Evolutionary conservation across 1,140 invertebrate genomes (phyloP).

Genomic region (Prorops nasuta): DNA sequence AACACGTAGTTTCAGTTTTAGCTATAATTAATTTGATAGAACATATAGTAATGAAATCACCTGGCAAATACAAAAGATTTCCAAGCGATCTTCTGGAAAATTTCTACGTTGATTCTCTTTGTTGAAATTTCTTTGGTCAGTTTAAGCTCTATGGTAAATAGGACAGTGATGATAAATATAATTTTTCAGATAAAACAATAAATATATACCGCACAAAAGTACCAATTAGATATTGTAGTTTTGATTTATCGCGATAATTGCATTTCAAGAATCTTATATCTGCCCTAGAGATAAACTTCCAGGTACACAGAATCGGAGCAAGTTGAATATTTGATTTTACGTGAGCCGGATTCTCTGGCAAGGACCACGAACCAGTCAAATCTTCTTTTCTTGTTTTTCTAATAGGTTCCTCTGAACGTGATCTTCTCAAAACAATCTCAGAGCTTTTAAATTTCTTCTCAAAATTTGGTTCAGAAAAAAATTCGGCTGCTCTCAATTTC

Average conservation of each 20-base stretch:
- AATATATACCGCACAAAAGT: no score
- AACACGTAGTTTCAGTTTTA: not conserved
- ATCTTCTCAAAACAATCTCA: no score
- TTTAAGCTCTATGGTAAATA: conserved; percentile 30
- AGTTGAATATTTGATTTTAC: conserved; percentile 10
- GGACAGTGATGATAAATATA: not conserved
- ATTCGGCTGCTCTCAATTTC: no score
- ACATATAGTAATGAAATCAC: conserved; percentile 22
- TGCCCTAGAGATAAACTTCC: conserved; percentile 30
- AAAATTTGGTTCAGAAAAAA: no score
- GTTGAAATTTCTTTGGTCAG: conserved; percentile 16
- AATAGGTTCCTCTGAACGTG: conserved; percentile 8
- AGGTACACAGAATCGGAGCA: conserved; percentile 28
- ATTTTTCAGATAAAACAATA: no score
- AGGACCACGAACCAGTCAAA: conserved; percentile 33
- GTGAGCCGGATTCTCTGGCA: conserved; percentile 22
- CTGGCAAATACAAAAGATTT: conserved; percentile 37
- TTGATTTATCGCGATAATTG: no score
- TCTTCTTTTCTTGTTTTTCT: no score
- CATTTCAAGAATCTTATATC: conserved; percentile 29
- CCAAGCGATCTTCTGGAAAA: conserved; percentile 34
- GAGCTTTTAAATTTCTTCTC: no score
- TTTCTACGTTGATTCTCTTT: conserved; percentile 15
- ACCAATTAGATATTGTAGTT: no score
- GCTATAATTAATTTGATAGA: conserved; percentile 6